These are phyloP conservation scores for Actenoides hombroni DNA, from an alignment of 2,113 vertebrate species.

Conservation along the genomic window DNA sequence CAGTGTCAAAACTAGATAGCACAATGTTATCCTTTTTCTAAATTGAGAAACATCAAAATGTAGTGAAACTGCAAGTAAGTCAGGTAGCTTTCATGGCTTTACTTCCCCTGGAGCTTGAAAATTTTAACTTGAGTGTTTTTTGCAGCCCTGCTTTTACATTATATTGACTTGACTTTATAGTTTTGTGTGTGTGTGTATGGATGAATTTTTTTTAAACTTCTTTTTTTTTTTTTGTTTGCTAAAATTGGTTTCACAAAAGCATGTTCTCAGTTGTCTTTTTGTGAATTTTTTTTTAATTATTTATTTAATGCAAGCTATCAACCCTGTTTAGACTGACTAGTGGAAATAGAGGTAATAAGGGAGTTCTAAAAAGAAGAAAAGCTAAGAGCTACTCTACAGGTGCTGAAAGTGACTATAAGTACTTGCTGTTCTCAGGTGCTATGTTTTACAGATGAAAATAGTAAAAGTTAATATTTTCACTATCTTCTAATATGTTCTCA, in stretches of 20 bases:
- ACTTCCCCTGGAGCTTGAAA: not conserved
- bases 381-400: not conserved
- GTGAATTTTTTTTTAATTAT: not conserved
- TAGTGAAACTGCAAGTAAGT: not conserved
- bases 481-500: conserved; percentile 8
- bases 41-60: conserved; percentile 5
- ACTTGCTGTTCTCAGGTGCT: conserved; percentile 46
- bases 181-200: not conserved
- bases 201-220: not conserved
- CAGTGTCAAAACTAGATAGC: not conserved
- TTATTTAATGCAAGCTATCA: not conserved
- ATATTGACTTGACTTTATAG: not conserved
- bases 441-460: conserved; percentile 19
- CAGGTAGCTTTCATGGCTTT: not conserved
- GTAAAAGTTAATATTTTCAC: conserved; percentile 2
- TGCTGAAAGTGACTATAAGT: conserved; percentile 30
- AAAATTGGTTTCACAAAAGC: not conserved
- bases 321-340: not conserved
- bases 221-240: not conserved
- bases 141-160: not conserved
- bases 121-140: not conserved
- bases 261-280: not conserved
- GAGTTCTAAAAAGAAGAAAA: conserved; percentile 3
- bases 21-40: not conserved
- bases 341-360: not conserved